Percentiles rank a stretch among this genome's conserved stretches.
Evolutionary conservation across 2,797 vertebrate species (phyloP).

Genomic region (Xenops minutus): DNA sequence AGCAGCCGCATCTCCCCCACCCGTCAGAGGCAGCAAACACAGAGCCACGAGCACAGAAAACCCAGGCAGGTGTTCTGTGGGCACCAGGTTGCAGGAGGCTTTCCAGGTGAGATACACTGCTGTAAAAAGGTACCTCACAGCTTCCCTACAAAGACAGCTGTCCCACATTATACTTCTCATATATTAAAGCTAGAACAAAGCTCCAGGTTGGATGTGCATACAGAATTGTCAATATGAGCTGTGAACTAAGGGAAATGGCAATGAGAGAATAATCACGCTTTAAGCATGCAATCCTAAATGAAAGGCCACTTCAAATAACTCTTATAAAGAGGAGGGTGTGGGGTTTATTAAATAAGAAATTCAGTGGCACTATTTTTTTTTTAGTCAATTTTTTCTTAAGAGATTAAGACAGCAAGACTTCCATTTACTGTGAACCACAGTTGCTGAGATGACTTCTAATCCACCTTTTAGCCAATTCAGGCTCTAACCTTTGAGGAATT

Average conservation of each 20-base stretch:
- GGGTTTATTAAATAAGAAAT: neutral
- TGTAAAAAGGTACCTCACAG: neutral
- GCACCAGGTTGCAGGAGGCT: neutral
- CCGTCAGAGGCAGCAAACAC: neutral
- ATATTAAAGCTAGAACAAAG: neutral
- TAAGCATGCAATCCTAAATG: neutral
- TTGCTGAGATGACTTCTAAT: neutral
- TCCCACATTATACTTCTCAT: neutral
- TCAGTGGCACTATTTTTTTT: too few species aligned
- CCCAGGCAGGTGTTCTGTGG: neutral
- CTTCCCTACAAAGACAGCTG: neutral
- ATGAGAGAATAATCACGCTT: neutral
- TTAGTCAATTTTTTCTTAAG: neutral
- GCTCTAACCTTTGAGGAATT: neutral
- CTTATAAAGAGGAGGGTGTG: neutral
- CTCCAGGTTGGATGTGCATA: neutral
- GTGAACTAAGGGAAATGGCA: neutral
- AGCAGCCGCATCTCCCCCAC: neutral
- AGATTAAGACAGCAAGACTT: neutral
- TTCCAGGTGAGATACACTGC: neutral
- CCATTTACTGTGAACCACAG: neutral
- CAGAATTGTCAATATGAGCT: neutral
- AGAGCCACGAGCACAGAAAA: neutral
- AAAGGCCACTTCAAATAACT: neutral
- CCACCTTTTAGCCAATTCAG: neutral